Percentiles rank a stretch among this genome's conserved stretches.
These are phyloP conservation scores for Glandiceps talaboti DNA, from an alignment of 53 echinoderm and acorn worm genomes.

Conservation along the genomic window DNA sequence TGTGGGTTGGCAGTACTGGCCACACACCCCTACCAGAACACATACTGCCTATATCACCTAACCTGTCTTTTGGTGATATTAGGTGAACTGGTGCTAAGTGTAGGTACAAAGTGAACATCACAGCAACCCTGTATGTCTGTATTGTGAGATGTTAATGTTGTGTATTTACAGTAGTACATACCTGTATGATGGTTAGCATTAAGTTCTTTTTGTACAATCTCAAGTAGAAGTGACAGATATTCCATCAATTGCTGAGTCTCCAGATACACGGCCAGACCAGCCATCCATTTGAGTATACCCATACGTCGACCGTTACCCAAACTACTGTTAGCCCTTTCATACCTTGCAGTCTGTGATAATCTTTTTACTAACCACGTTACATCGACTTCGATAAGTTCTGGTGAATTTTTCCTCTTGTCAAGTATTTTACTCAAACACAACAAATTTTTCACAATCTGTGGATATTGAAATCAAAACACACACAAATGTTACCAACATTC, in stretches of 20 bases:
- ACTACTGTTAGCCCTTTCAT: conserved; percentile 48
- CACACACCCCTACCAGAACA: too few relatives aligned
- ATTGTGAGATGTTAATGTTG: too few relatives aligned
- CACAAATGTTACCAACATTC: neutral
- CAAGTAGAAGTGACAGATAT: conserved; percentile 49
- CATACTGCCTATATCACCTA: too few relatives aligned
- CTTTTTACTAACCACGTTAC: conserved; percentile 48
- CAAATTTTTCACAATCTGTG: conserved; percentile 77
- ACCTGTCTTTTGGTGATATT: too few relatives aligned
- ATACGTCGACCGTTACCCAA: conserved; percentile 24
- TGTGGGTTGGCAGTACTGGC: too few relatives aligned
- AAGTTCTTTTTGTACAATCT: conserved; percentile 21
- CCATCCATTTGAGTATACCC: conserved; percentile 78
- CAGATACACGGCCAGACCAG: conserved; percentile 56
- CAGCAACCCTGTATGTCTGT: too few relatives aligned
- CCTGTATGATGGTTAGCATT: conserved; percentile 21
- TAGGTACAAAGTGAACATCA: too few relatives aligned
- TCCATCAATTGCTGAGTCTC: conserved; percentile 27
- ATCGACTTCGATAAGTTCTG: neutral
- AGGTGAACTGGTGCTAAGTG: too few relatives aligned
- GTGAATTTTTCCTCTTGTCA: neutral
- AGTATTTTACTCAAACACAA: conserved; percentile 75
- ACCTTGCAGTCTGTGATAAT: conserved; percentile 42
- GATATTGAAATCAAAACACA: neutral
- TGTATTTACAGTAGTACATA: conserved; percentile 7